Evolutionary conservation across 2,113 vertebrate species (phyloP).

Genomic region (Rousettus leschenaultii): DNA sequence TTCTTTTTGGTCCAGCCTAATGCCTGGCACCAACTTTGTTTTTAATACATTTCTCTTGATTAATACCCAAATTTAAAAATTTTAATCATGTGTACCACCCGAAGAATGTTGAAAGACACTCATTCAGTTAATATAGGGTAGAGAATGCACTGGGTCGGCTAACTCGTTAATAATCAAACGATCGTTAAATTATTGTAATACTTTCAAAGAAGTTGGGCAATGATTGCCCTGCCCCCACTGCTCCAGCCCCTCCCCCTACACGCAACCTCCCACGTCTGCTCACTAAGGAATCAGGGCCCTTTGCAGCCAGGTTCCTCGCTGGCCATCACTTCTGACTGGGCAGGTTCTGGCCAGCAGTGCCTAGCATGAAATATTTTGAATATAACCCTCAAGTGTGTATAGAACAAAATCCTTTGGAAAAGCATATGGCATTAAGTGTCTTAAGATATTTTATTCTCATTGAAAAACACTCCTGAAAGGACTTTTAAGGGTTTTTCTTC

Average conservation of each 20-base stretch:
- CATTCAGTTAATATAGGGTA: background rate
- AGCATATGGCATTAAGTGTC: background rate
- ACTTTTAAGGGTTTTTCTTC: background rate
- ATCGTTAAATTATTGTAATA: background rate
- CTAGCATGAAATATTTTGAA: background rate
- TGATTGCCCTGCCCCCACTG: no score
- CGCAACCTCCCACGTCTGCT: background rate
- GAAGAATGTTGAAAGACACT: background rate
- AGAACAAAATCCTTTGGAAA: background rate
- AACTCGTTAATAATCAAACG: background rate
- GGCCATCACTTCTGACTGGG: background rate
- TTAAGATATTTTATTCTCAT: conserved; percentile 3
- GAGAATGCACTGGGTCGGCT: background rate
- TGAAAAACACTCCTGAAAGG: conserved; percentile 6
- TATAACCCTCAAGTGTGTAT: background rate
- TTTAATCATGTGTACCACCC: background rate
- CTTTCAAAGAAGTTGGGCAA: background rate
- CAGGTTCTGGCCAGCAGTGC: background rate
- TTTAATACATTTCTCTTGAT: background rate
- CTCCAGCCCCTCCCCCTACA: accelerated
- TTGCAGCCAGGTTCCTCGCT: accelerated
- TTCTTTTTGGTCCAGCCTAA: background rate
- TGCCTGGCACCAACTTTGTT: background rate
- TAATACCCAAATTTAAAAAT: background rate
- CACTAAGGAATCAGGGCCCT: background rate